Conservation (phyloP, 2,113 vertebrate species). For the Ochotona curzoniae region DNA sequence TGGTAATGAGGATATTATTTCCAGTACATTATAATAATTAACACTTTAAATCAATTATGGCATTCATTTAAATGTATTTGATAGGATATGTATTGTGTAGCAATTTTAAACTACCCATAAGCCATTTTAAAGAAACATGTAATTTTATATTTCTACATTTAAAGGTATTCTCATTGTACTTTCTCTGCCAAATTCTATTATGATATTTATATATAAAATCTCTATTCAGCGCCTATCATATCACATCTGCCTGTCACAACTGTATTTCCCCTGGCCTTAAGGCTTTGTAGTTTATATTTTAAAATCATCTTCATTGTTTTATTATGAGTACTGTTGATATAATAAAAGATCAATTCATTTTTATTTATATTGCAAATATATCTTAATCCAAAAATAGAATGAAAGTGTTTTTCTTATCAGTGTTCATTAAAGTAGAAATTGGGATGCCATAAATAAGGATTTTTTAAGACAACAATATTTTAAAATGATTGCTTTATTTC, state of each 20-base stretch:
- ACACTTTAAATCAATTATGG: background rate
- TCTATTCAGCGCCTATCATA: background rate
- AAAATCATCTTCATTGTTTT: slow-evolving; percentile 26
- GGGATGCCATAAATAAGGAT: background rate
- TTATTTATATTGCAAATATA: background rate
- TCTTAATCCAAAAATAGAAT: slow-evolving; percentile 22
- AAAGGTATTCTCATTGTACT: slow-evolving; percentile 1
- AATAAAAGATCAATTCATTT: background rate
- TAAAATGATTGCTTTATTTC: background rate
- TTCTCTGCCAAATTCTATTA: background rate
- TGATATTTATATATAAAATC: slow-evolving; percentile 16
- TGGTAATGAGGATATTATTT: background rate
- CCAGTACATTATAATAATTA: background rate
- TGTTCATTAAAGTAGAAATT: background rate
- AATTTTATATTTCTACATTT: background rate
- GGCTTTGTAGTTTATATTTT: background rate
- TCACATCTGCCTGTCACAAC: background rate
- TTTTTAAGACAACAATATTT: background rate
- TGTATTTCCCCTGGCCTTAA: background rate
- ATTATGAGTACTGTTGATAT: background rate
- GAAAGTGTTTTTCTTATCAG: background rate
- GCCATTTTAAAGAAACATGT: background rate
- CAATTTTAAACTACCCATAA: background rate
- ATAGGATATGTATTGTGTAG: background rate
- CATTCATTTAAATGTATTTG: background rate